Evolutionary conservation across 1,140 invertebrate species (phyloP), one percentile per base, ranked within the genome.

Genomic region (Bombus difficillimus): DNA sequence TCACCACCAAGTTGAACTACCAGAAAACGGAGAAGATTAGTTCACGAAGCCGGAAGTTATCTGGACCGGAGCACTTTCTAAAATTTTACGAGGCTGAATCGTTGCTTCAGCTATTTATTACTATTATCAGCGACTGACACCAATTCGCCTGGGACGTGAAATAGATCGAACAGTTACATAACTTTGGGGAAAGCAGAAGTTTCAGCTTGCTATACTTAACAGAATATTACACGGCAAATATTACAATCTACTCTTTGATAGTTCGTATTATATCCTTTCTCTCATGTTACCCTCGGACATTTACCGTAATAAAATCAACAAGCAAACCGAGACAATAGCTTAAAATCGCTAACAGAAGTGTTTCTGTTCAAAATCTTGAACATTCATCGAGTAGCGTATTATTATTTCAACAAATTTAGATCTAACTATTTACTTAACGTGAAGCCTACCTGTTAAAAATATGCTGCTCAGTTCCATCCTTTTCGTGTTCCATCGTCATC

Each of bases 11-110:
- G 28, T 34, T 59, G 28, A 64, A 81, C 68, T 64, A 81, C 69
- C 73, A 82, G 81, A 85, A 91, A 92, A 90, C 88, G 88, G 72
- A 41, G 62, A 79, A 83, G 86, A 87, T 88, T 76, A 80, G 75
- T 79, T 62, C 47, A 62, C 59, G 68, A 18, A 62, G 84, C 59
- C 74, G 78, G 41, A 86, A 88, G 87, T 89, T 80, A 74, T 66
- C 62, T 47, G 72, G 34, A 37, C 41, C 28, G 69, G 28, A 62
- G 43, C 69, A 81, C 78, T 85, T 85, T 85, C 78, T 80, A 85
- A 47, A 85, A 81, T 85, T 84, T 81, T 81, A 74, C 84, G 78
- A 81, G 69, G 28, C 34, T 25, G 32, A n/a, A 68, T 73, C 32
- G 73, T 47, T 32, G 64, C 12, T 43, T 47, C 13, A 15, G 37